phyloP scores from a whole-genome alignment of 2,113 vertebrate genomes.

The Syngnathus floridae region DNA sequence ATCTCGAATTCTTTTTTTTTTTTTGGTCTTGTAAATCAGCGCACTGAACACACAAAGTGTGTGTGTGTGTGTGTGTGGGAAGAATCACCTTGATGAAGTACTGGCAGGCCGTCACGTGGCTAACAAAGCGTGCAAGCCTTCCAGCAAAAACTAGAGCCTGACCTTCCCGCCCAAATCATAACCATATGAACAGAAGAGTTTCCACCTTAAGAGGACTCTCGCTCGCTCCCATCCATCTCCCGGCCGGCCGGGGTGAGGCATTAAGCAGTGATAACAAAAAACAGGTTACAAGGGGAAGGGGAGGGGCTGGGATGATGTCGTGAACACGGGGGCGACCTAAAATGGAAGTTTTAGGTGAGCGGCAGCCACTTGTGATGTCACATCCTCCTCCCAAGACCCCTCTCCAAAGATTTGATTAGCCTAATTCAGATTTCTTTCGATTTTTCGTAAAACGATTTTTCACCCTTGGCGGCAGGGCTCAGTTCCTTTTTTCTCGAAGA shows the following conservation, averaged over 20 bases:
- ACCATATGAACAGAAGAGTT: slow-evolving; percentile 92
- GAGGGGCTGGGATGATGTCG: slow-evolving; percentile 58
- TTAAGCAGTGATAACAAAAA: slow-evolving; percentile 97
- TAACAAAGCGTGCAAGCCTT: slow-evolving; percentile 82
- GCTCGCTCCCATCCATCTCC: slow-evolving; percentile 73
- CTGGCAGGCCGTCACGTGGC: slow-evolving; percentile 75
- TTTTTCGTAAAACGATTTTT: too few relatives aligned
- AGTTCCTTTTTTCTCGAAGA: neutral
- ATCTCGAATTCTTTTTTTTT: slow-evolving; percentile 28
- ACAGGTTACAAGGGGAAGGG: slow-evolving; percentile 82
- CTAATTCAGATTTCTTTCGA: neutral
- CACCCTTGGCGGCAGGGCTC: neutral
- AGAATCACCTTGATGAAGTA: slow-evolving; percentile 98
- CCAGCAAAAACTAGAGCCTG: slow-evolving; percentile 79
- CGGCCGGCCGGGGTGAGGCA: slow-evolving; percentile 75
- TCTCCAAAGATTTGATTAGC: neutral
- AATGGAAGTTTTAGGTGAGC: slow-evolving; percentile 86
- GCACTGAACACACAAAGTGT: slow-evolving; percentile 39
- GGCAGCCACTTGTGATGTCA: slow-evolving; percentile 76
- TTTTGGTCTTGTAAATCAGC: slow-evolving; percentile 29
- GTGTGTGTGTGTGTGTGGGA: slow-evolving; percentile 31
- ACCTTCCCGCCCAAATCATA: slow-evolving; percentile 94
- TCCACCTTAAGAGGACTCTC: slow-evolving; percentile 74
- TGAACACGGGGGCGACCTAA: slow-evolving; percentile 80
- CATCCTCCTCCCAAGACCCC: neutral